Base-by-base conservation (phyloP, 2,888 invertebrate species). In the Amblyjoppa proteus region DNA sequence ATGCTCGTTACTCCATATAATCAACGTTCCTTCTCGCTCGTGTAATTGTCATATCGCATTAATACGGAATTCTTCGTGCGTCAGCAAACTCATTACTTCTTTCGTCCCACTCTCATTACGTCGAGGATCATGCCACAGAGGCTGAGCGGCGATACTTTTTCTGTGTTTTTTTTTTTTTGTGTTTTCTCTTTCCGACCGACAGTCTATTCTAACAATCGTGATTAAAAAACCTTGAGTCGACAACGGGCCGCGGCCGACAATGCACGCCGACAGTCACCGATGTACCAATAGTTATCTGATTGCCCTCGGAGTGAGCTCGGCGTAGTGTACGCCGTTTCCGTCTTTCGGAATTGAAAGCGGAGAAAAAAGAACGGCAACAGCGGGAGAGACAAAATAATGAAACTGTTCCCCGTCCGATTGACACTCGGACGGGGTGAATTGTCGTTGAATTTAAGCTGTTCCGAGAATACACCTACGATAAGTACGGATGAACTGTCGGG, bases 201-300 rank as follows among this genome's bases (percentile, higher is more conserved):
- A 31, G 34, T 49, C 56, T 20, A 64, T 84, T 71, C 70, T 64
- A 51, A 75, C 69, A 64, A 76, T 80, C 41, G 70, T 53, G 56
- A 75, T 76, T 70, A 66, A 84, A 84, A 74, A 51, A 66, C 38
- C 77, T 56, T 49, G 58, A 73, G 34, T 77, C 73, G 74, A 73
- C 81, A 53, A 78, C 61, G 74, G 61, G 68, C 51, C 13, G 31
- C 31, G 71, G 31, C 25, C n/a, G 53, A 71, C 49, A 84, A 71
- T 76, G 74, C 81, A 64, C 73, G 51, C 7, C 45, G 13, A 38
- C 31, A 31, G 45, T 49, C 45, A 49, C 45, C 45, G 45, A 49
- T 49, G 31, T 34, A 64, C 73, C 69, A 77, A 81, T 84, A 68
- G 61, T 81, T 84, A 77, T 84, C 74, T 61, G 77, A 81, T 78